Conservation (phyloP, 2,888 invertebrate genomes). For the Agonopterix heracliana region DNA sequence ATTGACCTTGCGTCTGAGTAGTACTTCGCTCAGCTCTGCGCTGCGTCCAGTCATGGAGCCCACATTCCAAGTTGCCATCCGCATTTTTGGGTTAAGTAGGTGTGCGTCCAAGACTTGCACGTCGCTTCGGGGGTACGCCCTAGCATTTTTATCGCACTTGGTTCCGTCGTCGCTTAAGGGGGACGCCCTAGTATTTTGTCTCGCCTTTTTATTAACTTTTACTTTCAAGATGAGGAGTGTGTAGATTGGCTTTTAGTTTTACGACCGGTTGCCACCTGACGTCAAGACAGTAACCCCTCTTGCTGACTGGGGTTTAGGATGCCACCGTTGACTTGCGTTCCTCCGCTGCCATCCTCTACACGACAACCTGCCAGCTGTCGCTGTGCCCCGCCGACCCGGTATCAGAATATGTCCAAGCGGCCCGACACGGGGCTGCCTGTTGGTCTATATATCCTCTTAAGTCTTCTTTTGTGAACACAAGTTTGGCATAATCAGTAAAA, state of each 20-base stretch:
- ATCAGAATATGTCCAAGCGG: neutral
- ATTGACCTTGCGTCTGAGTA: no score
- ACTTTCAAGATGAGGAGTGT: no score
- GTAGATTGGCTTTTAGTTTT: no score
- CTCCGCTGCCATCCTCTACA: constrained; percentile 1
- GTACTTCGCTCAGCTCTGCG: no score
- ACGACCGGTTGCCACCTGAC: no score
- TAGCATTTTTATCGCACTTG: constrained; percentile 8
- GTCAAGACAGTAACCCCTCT: constrained; percentile 14
- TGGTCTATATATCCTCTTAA: no score
- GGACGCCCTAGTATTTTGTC: constrained; percentile 17
- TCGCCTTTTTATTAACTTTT: no score
- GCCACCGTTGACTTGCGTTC: constrained; percentile 2
- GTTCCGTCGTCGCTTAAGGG: constrained; percentile 15
- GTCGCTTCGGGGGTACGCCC: constrained; percentile 12
- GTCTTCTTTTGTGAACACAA: no score
- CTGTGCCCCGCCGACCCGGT: neutral
- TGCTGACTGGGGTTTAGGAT: no score
- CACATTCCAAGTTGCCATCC: constrained; percentile 16
- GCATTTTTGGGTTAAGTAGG: neutral
- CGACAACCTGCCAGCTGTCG: neutral
- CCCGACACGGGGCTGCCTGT: neutral
- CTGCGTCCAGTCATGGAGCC: constrained; percentile 16
- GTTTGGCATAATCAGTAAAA: no score
- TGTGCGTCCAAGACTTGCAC: neutral